Percentiles rank a stretch among this genome's conserved stretches.
These are phyloP conservation scores for Glyptemys insculpta DNA, from an alignment of 2,797 vertebrate genomes.

Conservation along the genomic window DNA sequence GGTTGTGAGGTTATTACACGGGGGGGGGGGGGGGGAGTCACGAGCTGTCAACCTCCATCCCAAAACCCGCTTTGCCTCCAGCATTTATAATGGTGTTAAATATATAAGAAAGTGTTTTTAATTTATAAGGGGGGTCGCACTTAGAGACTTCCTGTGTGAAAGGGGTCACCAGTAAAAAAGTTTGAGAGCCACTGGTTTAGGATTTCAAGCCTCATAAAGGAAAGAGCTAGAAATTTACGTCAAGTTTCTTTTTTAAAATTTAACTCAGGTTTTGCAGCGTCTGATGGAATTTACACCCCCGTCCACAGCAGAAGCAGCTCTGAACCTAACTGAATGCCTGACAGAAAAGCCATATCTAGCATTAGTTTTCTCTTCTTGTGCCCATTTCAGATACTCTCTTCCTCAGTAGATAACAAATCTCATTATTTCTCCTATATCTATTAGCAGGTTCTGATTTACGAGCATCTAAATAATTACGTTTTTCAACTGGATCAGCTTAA, in stretches of 20 bases:
- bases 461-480: not conserved
- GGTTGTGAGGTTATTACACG: too few relatives aligned
- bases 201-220: not conserved
- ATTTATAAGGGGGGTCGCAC: too few relatives aligned
- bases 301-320: not conserved
- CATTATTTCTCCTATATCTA: not conserved
- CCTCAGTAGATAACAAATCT: not conserved
- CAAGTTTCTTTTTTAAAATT: not conserved
- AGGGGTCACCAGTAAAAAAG: too few relatives aligned
- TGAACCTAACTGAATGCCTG: not conserved
- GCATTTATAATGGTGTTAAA: too few relatives aligned
- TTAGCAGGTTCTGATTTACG: not conserved
- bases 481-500: not conserved
- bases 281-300: not conserved
- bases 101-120: too few relatives aligned
- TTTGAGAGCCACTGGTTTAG: too few relatives aligned
- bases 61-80: too few relatives aligned
- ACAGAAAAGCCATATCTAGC: not conserved
- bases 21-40: too few relatives aligned
- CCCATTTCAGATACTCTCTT: not conserved
- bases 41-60: too few relatives aligned
- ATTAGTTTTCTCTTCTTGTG: constrained; percentile 19
- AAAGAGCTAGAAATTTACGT: not conserved
- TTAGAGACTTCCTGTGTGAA: too few relatives aligned
- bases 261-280: not conserved